Evolutionary conservation across 2,113 vertebrate genomes (phyloP), one percentile per base, ranked within the genome.

Genomic region (Cyprinodon tularosa): DNA sequence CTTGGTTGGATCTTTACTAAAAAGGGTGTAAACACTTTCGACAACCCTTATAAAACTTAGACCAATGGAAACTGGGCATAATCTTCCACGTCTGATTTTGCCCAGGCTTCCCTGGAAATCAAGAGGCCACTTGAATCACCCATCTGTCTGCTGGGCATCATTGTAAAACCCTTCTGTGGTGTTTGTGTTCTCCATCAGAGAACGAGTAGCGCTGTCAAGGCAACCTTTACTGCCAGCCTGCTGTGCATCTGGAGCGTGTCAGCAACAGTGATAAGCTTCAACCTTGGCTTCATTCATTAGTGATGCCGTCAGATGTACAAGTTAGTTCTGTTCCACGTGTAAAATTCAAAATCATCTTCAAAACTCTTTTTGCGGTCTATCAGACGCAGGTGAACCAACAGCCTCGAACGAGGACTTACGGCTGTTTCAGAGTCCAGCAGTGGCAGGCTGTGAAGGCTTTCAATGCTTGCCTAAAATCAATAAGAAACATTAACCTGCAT

Each of bases 171-270:
- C 14, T 69, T 82, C 47, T 3, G 15, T 40, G 9, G 63, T 40
- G 61, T 71, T 68, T 60, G 37, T 79, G 82, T 62, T 83, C 77
- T 62, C 66, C 73, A 83, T 80, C 82, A 48, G 59, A 67, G 62
- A 39, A 15, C 42, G 76, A 84, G 81, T n/a, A 63, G 37, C 38
- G 44, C 86, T 83, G 81, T 83, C 81, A 82, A 45, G 39, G 50
- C 81, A 74, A 91, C 92, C 87, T 91, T 91, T 85, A 77, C 68
- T 37, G 20, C 72, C 75, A 3, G 47, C 70, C 88, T 86, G 80
- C 80, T 48, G 76, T 71, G 72, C 71, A 61, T 90, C 89, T 86
- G 71, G 71, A 76, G 53, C 89, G 82, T 47, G 83, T 88, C 89
- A 90, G 78, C 89, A 39, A 69, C 80, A 69, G 72, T 1, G 90